Base-by-base conservation (phyloP, 92 coral and sea anemone genomes). In the Anthopleura xanthogrammica region DNA sequence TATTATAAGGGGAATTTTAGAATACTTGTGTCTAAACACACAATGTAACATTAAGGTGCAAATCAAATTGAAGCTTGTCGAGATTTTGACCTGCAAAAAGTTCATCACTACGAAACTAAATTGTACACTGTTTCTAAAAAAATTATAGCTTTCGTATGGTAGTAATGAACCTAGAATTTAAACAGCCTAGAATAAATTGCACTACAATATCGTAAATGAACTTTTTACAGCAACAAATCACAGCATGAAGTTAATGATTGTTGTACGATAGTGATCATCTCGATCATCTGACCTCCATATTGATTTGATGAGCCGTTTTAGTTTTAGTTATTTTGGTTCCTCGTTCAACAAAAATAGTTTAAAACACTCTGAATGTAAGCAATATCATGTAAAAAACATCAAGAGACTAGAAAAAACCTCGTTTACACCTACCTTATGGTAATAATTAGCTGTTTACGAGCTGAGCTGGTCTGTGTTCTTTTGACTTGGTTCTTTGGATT, bases 371-470 rank as follows among this genome's bases (percentile, higher is more conserved):
- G 9, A 52, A 60, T 75, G 77, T 50, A 62, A 14, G 16, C 58
- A 42, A 13, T 19, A 78, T 60, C 77, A 20, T 12, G 10, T 24
- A 16, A 13, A 62, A 41, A 60, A 43, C 54, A 60, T 46, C 64
- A 54, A 52, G 43, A 22, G 22, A 3, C n/a, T 17, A 50, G 60
- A 74, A 79, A 80, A 84, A 50, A 79, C 73, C 48, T 75, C 85
- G 85, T 84, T 85, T 85, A 74, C 91, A 77, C 91, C 72, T 77
- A 89, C 92, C 92, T 86, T 86, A n/a, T 29, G 24, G 81, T 70
- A 81, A 71, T 86, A 76, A 86, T 89, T 52, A 79, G 79, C 72
- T 86, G 77, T 89, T 89, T 86, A 89, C 83, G 85, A 89, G 39
- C 79, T 39, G 68, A 54, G n/a, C 79, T 39, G 55, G 41, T 78